Base-by-base conservation (phyloP, 2,888 invertebrate species). In the Colletes collaris region DNA sequence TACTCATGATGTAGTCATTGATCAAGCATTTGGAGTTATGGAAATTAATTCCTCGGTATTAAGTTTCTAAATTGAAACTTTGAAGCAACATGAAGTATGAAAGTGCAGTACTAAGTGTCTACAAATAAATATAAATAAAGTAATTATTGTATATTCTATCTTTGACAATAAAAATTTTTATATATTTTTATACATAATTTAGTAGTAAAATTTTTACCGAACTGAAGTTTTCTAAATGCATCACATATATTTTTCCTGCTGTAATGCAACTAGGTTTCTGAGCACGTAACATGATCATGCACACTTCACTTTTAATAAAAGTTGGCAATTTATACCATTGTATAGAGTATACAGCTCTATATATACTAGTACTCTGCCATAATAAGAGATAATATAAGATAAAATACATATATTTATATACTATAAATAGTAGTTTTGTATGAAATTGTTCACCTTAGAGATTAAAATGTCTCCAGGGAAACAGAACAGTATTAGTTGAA, bases 41-140 rank as follows among this genome's bases (percentile, higher is more conserved):
- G 46, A 37, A 46, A 53, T 46, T 50, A 11, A 35, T 52, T 58
- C 7, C 52, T 7, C 11, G 4, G n/a, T 62, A 52, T 35, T 52
- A 78, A 67, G 52, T 63, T 27, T 81, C 77, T 13, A 46, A 37
- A 19, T 73, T 76, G 16, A 89, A 72, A 77, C 83, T 90, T 62
- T 86, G 84, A 13, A 90, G 82, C 58, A 90, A 77, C 86, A 86
- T 90, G 27, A 90, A 90, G 49, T 90, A 90, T 40, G 90, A 89
- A 40, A 87, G 50, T 59, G 91, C 87, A 37, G 86, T 87, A 76
- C 86, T 89, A n/a, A 91, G 79, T 58, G 90, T 85, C 90, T 90
- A 74, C 40, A 85, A 84, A 63, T 53, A 40, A 68, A 60, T 7
- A 10, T 64, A 60, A 46, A 68, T 75, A 4, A 59, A 59, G 66